Conservation (phyloP, 2,113 vertebrate species). For the Myrmecobius fasciatus region DNA sequence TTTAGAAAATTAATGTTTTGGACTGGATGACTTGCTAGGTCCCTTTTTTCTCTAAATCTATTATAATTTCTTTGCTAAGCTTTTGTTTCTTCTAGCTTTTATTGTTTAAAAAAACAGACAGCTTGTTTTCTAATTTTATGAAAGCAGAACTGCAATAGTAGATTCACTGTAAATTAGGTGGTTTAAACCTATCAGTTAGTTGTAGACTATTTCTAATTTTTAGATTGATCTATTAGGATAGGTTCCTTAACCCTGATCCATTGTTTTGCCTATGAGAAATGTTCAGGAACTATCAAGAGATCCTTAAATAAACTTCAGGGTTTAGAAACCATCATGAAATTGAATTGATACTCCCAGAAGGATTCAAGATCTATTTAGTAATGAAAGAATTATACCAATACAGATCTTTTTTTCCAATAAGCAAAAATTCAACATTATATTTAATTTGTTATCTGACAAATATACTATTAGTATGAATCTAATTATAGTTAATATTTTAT, state of each 20-base stretch:
- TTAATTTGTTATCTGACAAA: slow-evolving; percentile 59
- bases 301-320: slow-evolving; percentile 8
- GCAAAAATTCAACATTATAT: slow-evolving; percentile 50
- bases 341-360: neutral
- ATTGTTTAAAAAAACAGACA: slow-evolving; percentile 40
- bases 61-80: neutral
- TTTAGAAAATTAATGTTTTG: neutral
- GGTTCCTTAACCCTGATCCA: neutral
- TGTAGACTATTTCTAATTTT: slow-evolving; percentile 43
- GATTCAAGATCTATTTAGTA: slow-evolving; percentile 13
- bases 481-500: slow-evolving; percentile 58
- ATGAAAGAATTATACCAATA: slow-evolving; percentile 47
- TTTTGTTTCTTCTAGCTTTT: slow-evolving; percentile 20
- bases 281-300: slow-evolving; percentile 17
- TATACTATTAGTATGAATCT: slow-evolving; percentile 62
- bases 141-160: slow-evolving; percentile 4
- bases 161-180: slow-evolving; percentile 13
- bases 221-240: slow-evolving; percentile 16
- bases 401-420: slow-evolving; percentile 40
- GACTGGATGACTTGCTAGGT: neutral
- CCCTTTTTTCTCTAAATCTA: neutral
- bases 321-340: slow-evolving; percentile 33
- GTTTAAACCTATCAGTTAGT: slow-evolving; percentile 48
- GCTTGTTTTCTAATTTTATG: slow-evolving; percentile 16
- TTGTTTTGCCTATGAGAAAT: neutral